A percentile compares a stretch with the other conserved stretches of the same genome.
phyloP scores from a whole-genome alignment of 2,113 vertebrate species.

The Rhagologus leucostigma region DNA sequence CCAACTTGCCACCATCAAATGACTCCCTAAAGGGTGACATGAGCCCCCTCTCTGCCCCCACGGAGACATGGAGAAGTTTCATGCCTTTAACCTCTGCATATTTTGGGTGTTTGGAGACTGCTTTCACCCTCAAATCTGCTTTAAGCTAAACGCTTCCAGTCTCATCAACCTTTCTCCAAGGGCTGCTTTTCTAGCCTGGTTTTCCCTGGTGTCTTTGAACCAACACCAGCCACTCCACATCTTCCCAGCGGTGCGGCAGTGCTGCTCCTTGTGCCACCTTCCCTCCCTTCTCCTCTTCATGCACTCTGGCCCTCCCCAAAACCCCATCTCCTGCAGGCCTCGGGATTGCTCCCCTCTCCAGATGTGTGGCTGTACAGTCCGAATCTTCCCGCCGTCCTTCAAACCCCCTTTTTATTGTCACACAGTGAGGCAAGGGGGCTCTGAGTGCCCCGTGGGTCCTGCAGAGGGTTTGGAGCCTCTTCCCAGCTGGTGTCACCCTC shows the following conservation, averaged over 20 bases:
- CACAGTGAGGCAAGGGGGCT: neutral
- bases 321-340: neutral
- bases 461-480: neutral
- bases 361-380: accelerated
- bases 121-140: neutral
- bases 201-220: neutral
- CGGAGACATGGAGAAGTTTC: neutral
- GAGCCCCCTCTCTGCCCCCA: neutral
- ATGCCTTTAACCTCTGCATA: neutral
- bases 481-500: neutral
- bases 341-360: neutral
- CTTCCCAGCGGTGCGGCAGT: neutral
- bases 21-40: neutral
- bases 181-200: neutral
- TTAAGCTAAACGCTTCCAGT: neutral
- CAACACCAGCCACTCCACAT: neutral
- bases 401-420: neutral
- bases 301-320: neutral
- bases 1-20: neutral
- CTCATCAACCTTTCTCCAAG: neutral
- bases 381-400: neutral
- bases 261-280: neutral
- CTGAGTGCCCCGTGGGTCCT: neutral
- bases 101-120: neutral
- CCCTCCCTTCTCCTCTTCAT: neutral